These are phyloP conservation scores for Rhingia rostrata DNA, from an alignment of 2,888 invertebrate genomes.

Conservation along the genomic window DNA sequence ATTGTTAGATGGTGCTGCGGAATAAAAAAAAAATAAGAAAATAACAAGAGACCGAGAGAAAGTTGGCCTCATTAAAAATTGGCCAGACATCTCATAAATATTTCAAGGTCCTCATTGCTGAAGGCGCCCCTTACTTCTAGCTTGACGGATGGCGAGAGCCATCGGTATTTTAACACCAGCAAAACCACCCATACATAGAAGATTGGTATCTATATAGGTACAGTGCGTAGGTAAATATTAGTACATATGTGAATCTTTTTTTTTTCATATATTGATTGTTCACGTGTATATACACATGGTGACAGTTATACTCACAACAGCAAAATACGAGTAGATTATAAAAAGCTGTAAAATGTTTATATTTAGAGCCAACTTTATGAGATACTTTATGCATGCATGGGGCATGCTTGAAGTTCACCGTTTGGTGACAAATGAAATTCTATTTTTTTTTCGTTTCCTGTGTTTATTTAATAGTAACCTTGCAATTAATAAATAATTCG, in stretches of 20 bases:
- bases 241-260: conserved; percentile 35
- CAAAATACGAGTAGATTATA: conserved; percentile 18
- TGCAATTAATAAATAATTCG: background rate
- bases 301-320: no score
- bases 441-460: background rate
- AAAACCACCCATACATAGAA: conserved; percentile 36
- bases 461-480: background rate
- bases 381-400: background rate
- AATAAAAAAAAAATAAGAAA: conserved; percentile 44
- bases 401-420: background rate
- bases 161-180: conserved; percentile 75
- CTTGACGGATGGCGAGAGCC: conserved; percentile 76
- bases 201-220: background rate
- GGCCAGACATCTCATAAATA: conserved; percentile 78
- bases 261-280: conserved; percentile 22
- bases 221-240: conserved; percentile 16
- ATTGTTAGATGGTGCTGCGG: conserved; percentile 51
- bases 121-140: conserved; percentile 53
- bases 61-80: conserved; percentile 77
- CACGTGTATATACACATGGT: conserved; percentile 3
- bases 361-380: conserved; percentile 9
- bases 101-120: conserved; percentile 75
- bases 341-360: conserved; percentile 2
- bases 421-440: background rate
- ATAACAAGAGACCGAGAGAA: conserved; percentile 59